Evolutionary conservation across 2,797 vertebrate genomes (phyloP).

Genomic region (Glossophaga mutica): DNA sequence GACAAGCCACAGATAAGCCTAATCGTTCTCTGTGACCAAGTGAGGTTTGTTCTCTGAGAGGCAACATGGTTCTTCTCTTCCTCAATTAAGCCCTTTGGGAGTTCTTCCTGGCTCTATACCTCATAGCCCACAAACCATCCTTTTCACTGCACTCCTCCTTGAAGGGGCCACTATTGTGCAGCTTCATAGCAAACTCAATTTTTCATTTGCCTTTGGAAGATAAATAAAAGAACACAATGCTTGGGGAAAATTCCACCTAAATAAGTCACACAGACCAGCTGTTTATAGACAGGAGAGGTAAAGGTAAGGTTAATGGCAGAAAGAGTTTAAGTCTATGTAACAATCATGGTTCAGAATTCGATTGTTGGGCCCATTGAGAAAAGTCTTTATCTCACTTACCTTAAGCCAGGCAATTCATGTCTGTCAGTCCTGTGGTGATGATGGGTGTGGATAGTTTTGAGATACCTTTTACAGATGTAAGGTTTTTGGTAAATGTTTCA

Average conservation of each 20-base stretch:
- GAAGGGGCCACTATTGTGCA: background rate
- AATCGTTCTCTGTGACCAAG: background rate
- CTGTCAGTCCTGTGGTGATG: background rate
- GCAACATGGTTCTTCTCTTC: background rate
- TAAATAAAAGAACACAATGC: constrained; percentile 20
- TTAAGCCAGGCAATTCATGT: background rate
- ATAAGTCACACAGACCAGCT: constrained; percentile 25
- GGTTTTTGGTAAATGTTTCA: constrained; percentile 18
- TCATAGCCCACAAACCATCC: background rate
- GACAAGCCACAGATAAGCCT: background rate
- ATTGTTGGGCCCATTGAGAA: constrained; percentile 3
- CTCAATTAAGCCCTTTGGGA: background rate
- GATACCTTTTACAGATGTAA: background rate
- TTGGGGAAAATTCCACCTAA: constrained; percentile 5
- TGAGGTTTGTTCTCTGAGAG: background rate
- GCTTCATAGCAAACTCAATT: constrained; percentile 4
- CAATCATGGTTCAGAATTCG: background rate
- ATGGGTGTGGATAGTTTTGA: background rate
- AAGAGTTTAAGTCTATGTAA: background rate
- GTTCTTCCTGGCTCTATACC: background rate
- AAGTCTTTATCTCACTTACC: background rate
- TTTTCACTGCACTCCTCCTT: background rate
- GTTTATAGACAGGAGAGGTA: constrained; percentile 26
- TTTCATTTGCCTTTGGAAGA: constrained; percentile 4
- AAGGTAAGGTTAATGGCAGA: constrained; percentile 29